phyloP scores from a whole-genome alignment of 2,888 invertebrate genomes.

The Bruchidius siliquastri region DNA sequence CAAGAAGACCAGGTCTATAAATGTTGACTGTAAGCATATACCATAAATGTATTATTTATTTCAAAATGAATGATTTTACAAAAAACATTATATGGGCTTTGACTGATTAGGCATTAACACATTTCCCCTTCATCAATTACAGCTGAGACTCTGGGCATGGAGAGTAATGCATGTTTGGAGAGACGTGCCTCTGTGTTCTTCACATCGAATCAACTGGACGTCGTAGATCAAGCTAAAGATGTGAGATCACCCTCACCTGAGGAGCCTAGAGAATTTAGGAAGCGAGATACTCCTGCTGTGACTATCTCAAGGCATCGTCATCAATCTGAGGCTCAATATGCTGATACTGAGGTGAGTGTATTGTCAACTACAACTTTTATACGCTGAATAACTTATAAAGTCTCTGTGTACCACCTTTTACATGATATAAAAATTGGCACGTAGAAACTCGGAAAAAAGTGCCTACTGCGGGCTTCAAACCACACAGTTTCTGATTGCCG shows the following conservation, averaged over 20 bases:
- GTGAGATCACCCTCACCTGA: slow-evolving; percentile 51
- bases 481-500: too few species aligned
- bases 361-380: background rate
- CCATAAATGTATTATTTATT: too few species aligned
- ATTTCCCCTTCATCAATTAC: too few species aligned
- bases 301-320: slow-evolving; percentile 42
- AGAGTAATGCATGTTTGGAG: slow-evolving; percentile 54
- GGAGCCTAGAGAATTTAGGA: slow-evolving; percentile 12
- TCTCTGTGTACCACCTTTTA: too few species aligned
- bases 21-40: slow-evolving; percentile 72
- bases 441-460: too few species aligned
- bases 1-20: slow-evolving; percentile 88
- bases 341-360: slow-evolving; percentile 43
- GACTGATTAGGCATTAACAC: too few species aligned
- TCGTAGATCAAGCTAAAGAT: slow-evolving; percentile 37
- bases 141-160: slow-evolving; percentile 80
- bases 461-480: too few species aligned
- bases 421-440: too few species aligned
- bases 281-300: slow-evolving; percentile 33
- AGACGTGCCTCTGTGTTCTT: slow-evolving; percentile 53
- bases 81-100: too few species aligned
- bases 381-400: too few species aligned
- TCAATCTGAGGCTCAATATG: slow-evolving; percentile 49
- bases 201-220: slow-evolving; percentile 45
- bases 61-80: too few species aligned